Conservation (phyloP, 2,113 vertebrate genomes). For the Perognathus longimembris region DNA sequence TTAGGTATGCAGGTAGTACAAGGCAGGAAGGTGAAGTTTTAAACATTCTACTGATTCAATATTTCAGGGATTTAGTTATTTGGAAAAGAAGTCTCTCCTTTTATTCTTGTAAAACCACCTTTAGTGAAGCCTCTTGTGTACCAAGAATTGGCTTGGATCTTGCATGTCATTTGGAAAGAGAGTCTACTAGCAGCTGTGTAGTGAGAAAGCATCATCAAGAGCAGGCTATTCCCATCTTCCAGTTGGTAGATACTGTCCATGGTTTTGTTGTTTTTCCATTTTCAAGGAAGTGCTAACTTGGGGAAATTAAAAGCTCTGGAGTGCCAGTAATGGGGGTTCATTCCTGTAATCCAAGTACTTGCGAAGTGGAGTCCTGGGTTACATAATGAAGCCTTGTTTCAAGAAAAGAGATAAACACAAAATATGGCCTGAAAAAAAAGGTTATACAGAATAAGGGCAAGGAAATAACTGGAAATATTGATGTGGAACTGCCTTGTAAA, state of each 20-base stretch:
- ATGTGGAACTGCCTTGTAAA: not conserved
- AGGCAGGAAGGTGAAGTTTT: not conserved
- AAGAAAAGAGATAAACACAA: not conserved
- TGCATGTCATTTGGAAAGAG: not conserved
- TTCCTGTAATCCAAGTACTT: no score
- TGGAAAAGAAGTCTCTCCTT: not conserved
- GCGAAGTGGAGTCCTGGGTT: no score
- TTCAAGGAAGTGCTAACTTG: not conserved
- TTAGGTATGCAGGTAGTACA: not conserved
- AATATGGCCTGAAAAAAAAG: not conserved
- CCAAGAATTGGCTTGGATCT: not conserved
- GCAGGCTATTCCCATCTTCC: not conserved
- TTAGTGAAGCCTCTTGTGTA: not conserved
- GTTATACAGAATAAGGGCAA: not conserved
- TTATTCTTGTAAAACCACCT: not conserved
- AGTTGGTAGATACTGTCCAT: not conserved
- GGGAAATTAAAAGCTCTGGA: not conserved
- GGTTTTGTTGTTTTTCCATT: slow-evolving; percentile 7
- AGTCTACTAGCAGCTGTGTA: not conserved
- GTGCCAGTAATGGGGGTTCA: no score
- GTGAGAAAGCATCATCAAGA: not conserved
- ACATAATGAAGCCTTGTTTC: no score
- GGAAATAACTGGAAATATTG: not conserved
- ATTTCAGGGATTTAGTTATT: not conserved
- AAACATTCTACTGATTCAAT: not conserved